Evolutionary conservation across 2,113 vertebrate species (phyloP), one percentile per base, ranked within the genome.

Genomic region (Urocynchramus pylzowi): DNA sequence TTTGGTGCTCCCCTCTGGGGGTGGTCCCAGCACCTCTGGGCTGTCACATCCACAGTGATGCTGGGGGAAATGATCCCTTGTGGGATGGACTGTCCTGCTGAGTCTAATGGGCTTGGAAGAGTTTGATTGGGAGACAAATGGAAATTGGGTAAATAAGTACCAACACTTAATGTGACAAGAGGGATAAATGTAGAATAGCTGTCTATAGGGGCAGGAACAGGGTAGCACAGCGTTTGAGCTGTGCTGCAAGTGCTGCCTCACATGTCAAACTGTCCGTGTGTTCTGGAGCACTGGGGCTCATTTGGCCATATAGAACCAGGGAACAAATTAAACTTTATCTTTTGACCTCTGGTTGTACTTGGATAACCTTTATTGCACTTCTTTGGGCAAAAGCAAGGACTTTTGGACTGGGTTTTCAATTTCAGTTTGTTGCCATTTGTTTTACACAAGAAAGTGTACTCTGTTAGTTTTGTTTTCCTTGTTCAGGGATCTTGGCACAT

Each of bases 201-300:
- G 28, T 42, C 41, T 31, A 0, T 17, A 19, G 50, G 35, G 85
- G 12, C 56, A 70, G 64, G 11, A 67, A 11, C 31, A n/a, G 23
- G 45, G 37, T 7, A 35, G 6, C 0, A 0, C 26, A 54, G 35
- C 27, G 0, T 31, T 35, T 17, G 7, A 17, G n/a, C 74, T 53
- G 24, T 33, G 23, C 37, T 13, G 5, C 75, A 37, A 63, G 7
- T 28, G 7, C 6, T 22, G 33, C 37, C 30, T 30, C 54, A 4
- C 4, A 3, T 1, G 0, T 19, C 20, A 16, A 12, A 31, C 47
- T 31, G 26, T 8, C 30, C 2, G 1, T 13, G 24, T 13, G 2
- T 17, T 22, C 3, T 5, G 1, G 22, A 27, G 42, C 17, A 6
- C 9, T 26, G 23, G 28, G 19, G 24, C 71, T 60, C 13, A 3